phyloP scores from a whole-genome alignment of 2,888 invertebrate genomes.

The Heliconius hortense region DNA sequence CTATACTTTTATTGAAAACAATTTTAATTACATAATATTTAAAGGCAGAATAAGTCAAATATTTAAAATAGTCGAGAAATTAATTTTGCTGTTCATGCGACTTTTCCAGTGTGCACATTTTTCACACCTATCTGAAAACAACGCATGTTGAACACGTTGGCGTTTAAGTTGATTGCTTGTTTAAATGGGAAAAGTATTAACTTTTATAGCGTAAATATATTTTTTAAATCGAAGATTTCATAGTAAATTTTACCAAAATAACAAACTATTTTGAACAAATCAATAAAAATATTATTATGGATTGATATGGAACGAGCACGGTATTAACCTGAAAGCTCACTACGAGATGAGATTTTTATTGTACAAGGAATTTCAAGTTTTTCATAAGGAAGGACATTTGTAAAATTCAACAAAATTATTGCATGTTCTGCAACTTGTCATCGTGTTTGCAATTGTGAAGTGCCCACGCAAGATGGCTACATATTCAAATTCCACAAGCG shows the following conservation, averaged over 20 bases:
- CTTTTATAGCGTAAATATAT: background rate
- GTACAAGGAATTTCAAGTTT: background rate
- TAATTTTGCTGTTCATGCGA: background rate
- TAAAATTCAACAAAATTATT: background rate
- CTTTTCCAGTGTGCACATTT: background rate
- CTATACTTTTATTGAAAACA: background rate
- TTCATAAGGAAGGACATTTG: background rate
- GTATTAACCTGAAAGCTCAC: background rate
- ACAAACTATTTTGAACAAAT: background rate
- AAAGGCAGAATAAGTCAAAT: background rate
- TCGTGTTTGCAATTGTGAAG: background rate
- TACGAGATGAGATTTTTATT: background rate
- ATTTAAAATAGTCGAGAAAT: background rate
- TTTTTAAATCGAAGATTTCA: background rate
- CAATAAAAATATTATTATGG: background rate
- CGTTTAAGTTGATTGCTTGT: background rate
- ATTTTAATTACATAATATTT: background rate
- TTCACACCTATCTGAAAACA: slow-evolving; percentile 7
- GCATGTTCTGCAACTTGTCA: background rate
- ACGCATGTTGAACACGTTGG: background rate
- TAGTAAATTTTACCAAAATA: background rate
- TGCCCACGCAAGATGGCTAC: background rate
- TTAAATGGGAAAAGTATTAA: background rate
- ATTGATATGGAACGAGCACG: background rate
- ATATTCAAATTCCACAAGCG: background rate